Evolutionary conservation across 2,113 vertebrate species (phyloP).

Genomic region (Erythrolamprus reginae): DNA sequence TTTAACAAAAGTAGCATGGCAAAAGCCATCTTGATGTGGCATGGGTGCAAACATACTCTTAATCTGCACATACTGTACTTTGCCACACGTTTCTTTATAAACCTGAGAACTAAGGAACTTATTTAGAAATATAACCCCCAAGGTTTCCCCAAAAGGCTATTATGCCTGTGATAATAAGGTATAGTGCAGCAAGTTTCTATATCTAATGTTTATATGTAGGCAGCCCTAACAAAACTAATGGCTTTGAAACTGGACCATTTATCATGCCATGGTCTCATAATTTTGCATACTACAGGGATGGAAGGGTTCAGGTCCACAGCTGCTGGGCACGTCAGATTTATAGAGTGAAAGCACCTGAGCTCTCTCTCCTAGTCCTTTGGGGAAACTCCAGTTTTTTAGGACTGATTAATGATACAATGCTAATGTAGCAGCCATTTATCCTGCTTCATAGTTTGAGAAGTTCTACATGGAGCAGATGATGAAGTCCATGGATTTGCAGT

Average conservation of each 20-base stretch:
- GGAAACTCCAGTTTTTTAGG: conserved; percentile 44
- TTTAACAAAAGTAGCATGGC: neutral
- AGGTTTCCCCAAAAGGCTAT: neutral
- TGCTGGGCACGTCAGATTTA: conserved; percentile 37
- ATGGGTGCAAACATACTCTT: neutral
- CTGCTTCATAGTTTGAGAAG: conserved; percentile 55
- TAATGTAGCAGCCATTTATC: conserved; percentile 52
- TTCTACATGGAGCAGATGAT: conserved; percentile 36
- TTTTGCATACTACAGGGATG: neutral
- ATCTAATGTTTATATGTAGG: neutral
- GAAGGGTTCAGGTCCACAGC: conserved; percentile 20
- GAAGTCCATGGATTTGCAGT: conserved; percentile 42
- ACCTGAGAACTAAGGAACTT: neutral
- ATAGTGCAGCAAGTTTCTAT: neutral
- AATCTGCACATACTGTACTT: neutral
- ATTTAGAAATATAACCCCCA: neutral
- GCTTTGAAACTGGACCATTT: neutral
- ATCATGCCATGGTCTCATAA: conserved; percentile 9
- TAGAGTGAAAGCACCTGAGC: conserved; percentile 33
- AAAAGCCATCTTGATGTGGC: neutral
- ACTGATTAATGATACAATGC: conserved; percentile 46
- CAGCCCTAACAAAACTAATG: neutral
- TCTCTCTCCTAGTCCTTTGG: conserved; percentile 35
- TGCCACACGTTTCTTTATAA: neutral
- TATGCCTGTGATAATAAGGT: neutral